Base-by-base conservation (phyloP, 2,888 invertebrate species). In the Lathronympha strigana region DNA sequence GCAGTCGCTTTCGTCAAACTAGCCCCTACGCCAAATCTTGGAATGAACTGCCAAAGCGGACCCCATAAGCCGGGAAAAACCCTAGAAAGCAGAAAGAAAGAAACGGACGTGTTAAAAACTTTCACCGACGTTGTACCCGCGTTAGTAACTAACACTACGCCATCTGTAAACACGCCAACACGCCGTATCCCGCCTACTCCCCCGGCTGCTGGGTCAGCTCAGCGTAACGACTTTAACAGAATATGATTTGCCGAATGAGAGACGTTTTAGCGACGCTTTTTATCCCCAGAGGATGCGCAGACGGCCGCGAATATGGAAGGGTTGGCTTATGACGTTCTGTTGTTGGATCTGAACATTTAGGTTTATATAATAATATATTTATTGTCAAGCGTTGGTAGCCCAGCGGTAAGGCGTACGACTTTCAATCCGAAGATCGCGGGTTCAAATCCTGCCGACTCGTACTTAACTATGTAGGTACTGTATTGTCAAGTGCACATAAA, bases 151-250 rank as follows among this genome's bases (percentile, higher is more conserved):
- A 21, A 9, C 9, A 45, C 15, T 36, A 17, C n/a, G 19, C 51
- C 61, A 45, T 40, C 38, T 33, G 50, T n/a, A 21, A 43, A 63
- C 45, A 28, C 15, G 13, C n/a, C 21, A 19, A 17, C 55, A 23
- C 2, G 68, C 68, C 73, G 2, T 74, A 77, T 89, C 90, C 83
- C 74, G 68, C 61, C 15, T 73, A 78, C 68, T 69, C 74, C 62
- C 63, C 51, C 75, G 67, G 60, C 57, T 89, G 91, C 90, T 81
- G 79, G 90, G 91, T 92, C 91, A 91, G 91, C 91, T 80, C 84
- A 84, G 84, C 84, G 77, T 92, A 92, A 91, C 91, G 86, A 91
- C 86, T 90, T 92, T 91, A 92, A 86, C 90, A 89, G 88, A 92
- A 92, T 92, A 92, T 91, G 91, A 91, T 91, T 92, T 89, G 77